Evolutionary conservation across 2,888 invertebrate species (phyloP).

Genomic region (Hololepta plana): DNA sequence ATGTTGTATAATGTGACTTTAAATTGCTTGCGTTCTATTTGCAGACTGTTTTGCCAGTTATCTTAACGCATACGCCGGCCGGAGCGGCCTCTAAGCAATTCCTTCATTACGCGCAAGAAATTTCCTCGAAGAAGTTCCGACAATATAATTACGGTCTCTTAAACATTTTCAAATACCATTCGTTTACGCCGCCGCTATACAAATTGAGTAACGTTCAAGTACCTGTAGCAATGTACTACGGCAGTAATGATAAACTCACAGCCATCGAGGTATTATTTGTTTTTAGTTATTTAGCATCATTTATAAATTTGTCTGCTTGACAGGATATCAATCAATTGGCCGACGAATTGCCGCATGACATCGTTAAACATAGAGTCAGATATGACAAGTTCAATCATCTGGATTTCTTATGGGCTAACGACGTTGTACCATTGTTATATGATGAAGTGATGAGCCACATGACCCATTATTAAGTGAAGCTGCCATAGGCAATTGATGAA

Average conservation of each 20-base stretch:
- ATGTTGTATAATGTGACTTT: background rate
- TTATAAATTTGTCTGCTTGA: no score
- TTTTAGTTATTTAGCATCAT: no score
- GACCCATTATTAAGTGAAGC: slow-evolving; percentile 1
- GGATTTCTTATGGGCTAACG: slow-evolving; percentile 15
- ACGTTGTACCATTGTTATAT: slow-evolving; percentile 6
- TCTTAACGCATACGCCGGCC: slow-evolving; percentile 12
- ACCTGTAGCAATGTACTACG: no score
- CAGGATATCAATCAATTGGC: slow-evolving; percentile 34
- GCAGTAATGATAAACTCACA: no score
- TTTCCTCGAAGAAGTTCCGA: slow-evolving; percentile 33
- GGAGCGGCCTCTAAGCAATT: slow-evolving; percentile 12
- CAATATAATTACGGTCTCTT: slow-evolving; percentile 36
- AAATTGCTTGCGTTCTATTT: no score
- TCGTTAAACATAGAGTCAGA: slow-evolving; percentile 6
- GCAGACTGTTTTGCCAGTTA: slow-evolving; percentile 13
- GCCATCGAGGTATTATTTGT: no score
- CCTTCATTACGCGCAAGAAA: slow-evolving; percentile 12
- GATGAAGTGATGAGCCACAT: slow-evolving; percentile 3
- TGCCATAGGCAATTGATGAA: no score
- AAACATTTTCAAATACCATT: no score
- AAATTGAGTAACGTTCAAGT: no score
- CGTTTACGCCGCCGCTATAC: no score
- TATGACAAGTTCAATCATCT: slow-evolving; percentile 8
- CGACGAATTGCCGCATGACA: slow-evolving; percentile 21